Evolutionary conservation across 23 tunicate species (phyloP).

Genomic region (Trididemnum miniatum): DNA sequence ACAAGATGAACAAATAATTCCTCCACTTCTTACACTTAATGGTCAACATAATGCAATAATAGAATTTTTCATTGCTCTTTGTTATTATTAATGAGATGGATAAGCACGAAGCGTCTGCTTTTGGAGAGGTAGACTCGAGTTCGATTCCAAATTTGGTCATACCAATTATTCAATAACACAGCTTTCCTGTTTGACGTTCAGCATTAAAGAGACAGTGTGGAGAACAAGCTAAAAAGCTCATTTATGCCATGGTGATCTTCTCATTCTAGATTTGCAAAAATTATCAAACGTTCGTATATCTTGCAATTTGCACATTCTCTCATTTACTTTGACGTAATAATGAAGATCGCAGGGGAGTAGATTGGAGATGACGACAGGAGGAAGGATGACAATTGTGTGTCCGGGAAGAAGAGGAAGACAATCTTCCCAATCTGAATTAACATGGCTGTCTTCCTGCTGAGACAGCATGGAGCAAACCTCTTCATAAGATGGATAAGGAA

Average conservation of each 20-base stretch:
- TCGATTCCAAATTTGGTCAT: background rate
- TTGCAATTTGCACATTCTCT: too few relatives aligned
- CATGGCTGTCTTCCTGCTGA: slow-evolving; percentile 29
- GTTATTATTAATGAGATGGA: too few relatives aligned
- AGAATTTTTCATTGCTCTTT: too few relatives aligned
- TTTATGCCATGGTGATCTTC: background rate
- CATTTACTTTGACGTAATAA: slow-evolving; percentile 70
- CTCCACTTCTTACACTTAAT: too few relatives aligned
- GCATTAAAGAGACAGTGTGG: background rate
- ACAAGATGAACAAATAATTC: too few relatives aligned
- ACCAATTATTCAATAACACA: background rate
- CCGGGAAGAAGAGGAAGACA: slow-evolving; percentile 69
- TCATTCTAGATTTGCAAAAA: background rate
- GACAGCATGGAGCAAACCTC: slow-evolving; percentile 48
- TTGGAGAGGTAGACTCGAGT: background rate
- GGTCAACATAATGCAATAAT: too few relatives aligned
- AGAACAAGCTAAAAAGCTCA: too few relatives aligned
- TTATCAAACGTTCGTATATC: background rate
- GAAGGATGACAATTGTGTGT: slow-evolving; percentile 83
- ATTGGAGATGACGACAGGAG: slow-evolving; percentile 89
- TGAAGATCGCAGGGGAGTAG: slow-evolving; percentile 91
- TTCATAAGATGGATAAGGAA: slow-evolving; percentile 63
- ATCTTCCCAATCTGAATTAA: background rate
- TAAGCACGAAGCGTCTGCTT: background rate
- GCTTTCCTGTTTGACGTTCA: background rate